These are phyloP conservation scores for Cylloceria caligata DNA, from an alignment of 2,888 invertebrate genomes.

Conservation along the genomic window DNA sequence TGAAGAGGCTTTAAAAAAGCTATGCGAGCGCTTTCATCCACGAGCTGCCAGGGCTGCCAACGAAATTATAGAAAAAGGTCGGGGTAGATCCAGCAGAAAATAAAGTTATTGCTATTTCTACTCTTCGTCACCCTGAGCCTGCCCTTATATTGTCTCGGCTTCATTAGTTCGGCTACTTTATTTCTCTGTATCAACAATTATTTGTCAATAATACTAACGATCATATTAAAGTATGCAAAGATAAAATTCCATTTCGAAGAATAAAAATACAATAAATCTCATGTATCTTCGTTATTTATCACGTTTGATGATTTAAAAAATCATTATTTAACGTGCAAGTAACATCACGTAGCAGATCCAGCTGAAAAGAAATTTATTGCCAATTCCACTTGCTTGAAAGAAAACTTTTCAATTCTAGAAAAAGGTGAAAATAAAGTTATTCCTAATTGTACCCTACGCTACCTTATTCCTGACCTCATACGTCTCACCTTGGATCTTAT, in stretches of 20 bases:
- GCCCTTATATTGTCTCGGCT: not conserved
- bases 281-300: not conserved
- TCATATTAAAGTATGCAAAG: not conserved
- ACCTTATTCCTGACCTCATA: no score
- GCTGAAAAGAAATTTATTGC: no score
- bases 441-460: no score
- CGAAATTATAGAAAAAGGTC: slow-evolving; percentile 64
- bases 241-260: not conserved
- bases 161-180: not conserved
- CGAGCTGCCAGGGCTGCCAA: slow-evolving; percentile 61
- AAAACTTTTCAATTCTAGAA: no score
- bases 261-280: not conserved
- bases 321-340: no score
- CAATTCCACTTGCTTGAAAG: no score
- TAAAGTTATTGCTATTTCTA: slow-evolving; percentile 23
- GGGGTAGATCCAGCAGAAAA: slow-evolving; percentile 57
- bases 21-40: slow-evolving; percentile 77
- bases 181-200: not conserved
- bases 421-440: no score
- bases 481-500: no score
- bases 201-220: not conserved
- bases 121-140: not conserved
- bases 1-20: slow-evolving; percentile 79
- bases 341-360: no score
- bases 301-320: not conserved